Percentiles rank a stretch among this genome's conserved stretches.
phyloP scores from a whole-genome alignment of 2,888 invertebrate genomes.

The Drosophila kambysellisi region DNA sequence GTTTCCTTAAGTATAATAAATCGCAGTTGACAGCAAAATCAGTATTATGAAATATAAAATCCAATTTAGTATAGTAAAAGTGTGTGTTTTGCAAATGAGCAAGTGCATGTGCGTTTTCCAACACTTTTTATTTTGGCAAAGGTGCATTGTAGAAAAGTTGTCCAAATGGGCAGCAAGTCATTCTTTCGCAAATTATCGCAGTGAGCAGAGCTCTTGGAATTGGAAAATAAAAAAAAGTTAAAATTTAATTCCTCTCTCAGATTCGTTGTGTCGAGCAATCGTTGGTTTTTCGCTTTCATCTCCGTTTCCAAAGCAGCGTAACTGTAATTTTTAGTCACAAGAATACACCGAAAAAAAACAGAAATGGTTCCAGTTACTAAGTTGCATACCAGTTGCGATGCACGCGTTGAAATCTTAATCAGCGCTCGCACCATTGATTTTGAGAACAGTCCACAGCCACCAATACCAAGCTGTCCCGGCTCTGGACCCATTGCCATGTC shows the following conservation, averaged over 20 bases:
- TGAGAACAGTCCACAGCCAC: slow-evolving; percentile 79
- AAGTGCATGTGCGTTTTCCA: slow-evolving; percentile 1
- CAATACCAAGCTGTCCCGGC: slow-evolving; percentile 74
- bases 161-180: slow-evolving; percentile 34
- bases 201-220: slow-evolving; percentile 79
- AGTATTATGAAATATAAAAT: background rate
- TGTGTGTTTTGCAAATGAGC: background rate
- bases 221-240: slow-evolving; percentile 68
- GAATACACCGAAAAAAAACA: slow-evolving; percentile 6
- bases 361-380: slow-evolving; percentile 57
- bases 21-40: background rate
- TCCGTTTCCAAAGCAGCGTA: slow-evolving; percentile 22
- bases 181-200: slow-evolving; percentile 81
- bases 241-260: slow-evolving; percentile 79
- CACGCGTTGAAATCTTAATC: slow-evolving; percentile 30
- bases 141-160: slow-evolving; percentile 5
- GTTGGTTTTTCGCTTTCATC: slow-evolving; percentile 59
- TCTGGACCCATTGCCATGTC: slow-evolving; percentile 87
- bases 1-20: background rate
- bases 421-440: slow-evolving; percentile 76
- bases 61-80: background rate
- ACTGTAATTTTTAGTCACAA: slow-evolving; percentile 26
- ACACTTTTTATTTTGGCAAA: slow-evolving; percentile 7
- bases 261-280: slow-evolving; percentile 75
- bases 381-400: slow-evolving; percentile 49